A percentile compares a stretch with the other conserved stretches of the same genome.
phyloP scores from a whole-genome alignment of 2,888 invertebrate species.

The Sclerodermus sp. region DNA sequence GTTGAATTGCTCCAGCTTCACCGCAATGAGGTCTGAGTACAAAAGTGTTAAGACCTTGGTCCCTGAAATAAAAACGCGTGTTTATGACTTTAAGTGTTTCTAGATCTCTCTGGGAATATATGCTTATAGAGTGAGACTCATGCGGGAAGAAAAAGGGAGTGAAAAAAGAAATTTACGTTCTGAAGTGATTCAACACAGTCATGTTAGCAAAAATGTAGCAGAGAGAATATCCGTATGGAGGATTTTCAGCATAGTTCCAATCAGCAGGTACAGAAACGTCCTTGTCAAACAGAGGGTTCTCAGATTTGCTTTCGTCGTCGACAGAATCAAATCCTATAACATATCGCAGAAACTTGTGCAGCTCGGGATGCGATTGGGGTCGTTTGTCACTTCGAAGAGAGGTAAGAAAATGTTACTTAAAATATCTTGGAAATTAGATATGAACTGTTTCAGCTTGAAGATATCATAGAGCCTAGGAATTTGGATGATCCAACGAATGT shows the following conservation, averaged over 20 bases:
- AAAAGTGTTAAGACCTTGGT: constrained; percentile 90
- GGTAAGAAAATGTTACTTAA: constrained; percentile 94
- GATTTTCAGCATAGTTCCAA: constrained; percentile 92
- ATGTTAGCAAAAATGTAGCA: constrained; percentile 99
- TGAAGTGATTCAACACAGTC: constrained; percentile 90
- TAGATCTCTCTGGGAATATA: too few relatives aligned
- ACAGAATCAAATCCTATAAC: constrained; percentile 97
- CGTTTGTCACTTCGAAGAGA: constrained; percentile 93
- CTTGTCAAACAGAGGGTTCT: constrained; percentile 86
- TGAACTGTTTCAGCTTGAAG: constrained; percentile 92
- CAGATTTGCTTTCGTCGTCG: constrained; percentile 98
- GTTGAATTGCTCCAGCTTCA: constrained; percentile 97
- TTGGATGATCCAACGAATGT: constrained; percentile 97
- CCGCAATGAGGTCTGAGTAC: constrained; percentile 97
- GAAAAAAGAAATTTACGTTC: constrained; percentile 66
- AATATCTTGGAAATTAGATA: constrained; percentile 94
- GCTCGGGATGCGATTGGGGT: constrained; percentile 89
- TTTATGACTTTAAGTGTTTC: too few relatives aligned
- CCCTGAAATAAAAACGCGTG: too few relatives aligned
- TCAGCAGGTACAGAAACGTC: constrained; percentile 77
- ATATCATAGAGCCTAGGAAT: constrained; percentile 96
- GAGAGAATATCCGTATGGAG: constrained; percentile 96
- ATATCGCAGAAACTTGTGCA: constrained; percentile 80
- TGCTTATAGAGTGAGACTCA: too few relatives aligned
- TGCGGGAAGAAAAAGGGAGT: too few relatives aligned